These are phyloP conservation scores for Melanocharis versteri DNA, from an alignment of 2,113 vertebrate species.

Conservation along the genomic window DNA sequence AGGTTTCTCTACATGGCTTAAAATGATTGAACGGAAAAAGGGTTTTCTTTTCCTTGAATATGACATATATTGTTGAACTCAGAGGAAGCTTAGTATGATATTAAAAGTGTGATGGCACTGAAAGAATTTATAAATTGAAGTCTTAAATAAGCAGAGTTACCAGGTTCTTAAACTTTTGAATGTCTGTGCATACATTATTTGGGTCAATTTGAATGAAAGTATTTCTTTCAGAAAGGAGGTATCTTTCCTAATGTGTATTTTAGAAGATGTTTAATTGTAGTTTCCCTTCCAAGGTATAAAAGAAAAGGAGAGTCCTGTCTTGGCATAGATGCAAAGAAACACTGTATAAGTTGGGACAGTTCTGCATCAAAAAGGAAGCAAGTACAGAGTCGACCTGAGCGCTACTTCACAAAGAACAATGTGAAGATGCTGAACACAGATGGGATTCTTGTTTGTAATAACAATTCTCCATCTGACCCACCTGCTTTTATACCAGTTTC, in stretches of 20 bases:
- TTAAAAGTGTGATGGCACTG: background rate
- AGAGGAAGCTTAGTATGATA: background rate
- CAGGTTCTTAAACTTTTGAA: background rate
- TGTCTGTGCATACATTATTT: background rate
- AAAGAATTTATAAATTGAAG: background rate
- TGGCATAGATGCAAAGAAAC: conserved; percentile 81
- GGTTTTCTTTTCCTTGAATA: background rate
- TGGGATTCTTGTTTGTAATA: conserved; percentile 36
- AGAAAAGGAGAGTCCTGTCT: conserved; percentile 85
- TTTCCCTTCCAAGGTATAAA: conserved; percentile 79
- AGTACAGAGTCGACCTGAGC: conserved; percentile 59
- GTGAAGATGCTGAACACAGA: conserved; percentile 71
- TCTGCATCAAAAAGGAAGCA: conserved; percentile 70
- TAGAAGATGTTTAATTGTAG: background rate
- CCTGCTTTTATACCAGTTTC: conserved; percentile 73
- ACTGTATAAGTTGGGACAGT: conserved; percentile 82
- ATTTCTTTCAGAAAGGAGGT: background rate
- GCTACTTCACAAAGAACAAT: conserved; percentile 81
- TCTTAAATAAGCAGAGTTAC: background rate
- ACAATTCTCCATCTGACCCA: background rate
- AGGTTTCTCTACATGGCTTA: background rate
- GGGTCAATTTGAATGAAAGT: background rate
- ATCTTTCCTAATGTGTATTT: background rate
- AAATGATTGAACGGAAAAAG: background rate
- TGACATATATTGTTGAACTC: background rate